Evolutionary conservation across 2,113 vertebrate species (phyloP), one percentile per base, ranked within the genome.

Genomic region (Pao palembangensis): DNA sequence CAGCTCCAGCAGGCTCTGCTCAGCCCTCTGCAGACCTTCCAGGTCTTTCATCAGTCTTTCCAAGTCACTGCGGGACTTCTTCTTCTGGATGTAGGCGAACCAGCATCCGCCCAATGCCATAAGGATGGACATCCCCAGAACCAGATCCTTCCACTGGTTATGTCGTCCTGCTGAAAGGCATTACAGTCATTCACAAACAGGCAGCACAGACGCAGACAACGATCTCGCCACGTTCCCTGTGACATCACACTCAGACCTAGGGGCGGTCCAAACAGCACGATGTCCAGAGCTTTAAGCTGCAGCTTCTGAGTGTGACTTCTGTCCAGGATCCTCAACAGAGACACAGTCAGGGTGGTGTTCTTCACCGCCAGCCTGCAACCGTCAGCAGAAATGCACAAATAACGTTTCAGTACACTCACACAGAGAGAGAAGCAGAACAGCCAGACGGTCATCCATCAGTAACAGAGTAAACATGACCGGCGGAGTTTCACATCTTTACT

Each of bases 11-110:
- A 98, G 92, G 51, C 94, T 98, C 87, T 95, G 91, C 65, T 98
- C 96, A 0, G 96, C 96, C 47, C 90, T 87, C 83, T 98, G 96
- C 17, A 98, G 90, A 0, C 96, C 93, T 50, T 98, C 96, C 59
- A 98, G 89, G 87, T 98, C 96, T 61, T 94, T 97, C 92, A 93
- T 93, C 93, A 98, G 94, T 86, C 91, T 92, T 78, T 93, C 90
- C 91, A 98, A 90, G 89, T 98, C 94, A 50, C 96, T 94, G 79
- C 89, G 94, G 2, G 94, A 95, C 74, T 91, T 94, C 46, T 94
- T 90, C 31, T 92, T 96, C 90, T 98, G 96, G 77, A 92, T 88
- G 73, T 92, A 95, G 58, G 96, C 94, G 0, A 98, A 96, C 93
- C 95, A 98, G 90, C 95, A 98, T 78, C 96, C 96, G 0, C 92